Base-by-base conservation (phyloP, 1,140 invertebrate species). In the Danaus melanippus region DNA sequence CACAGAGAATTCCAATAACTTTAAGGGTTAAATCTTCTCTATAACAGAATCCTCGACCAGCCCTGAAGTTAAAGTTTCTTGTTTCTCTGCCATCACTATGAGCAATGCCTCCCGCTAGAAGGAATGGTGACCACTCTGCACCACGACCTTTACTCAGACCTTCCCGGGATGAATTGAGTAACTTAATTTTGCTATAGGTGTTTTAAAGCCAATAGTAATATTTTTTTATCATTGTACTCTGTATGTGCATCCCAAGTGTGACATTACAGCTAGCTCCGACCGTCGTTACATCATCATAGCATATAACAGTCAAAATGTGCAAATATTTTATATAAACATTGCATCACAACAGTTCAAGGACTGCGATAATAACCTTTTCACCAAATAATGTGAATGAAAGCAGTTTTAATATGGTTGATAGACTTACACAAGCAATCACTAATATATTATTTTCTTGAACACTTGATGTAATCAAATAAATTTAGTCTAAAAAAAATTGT, bases 81-180 rank as follows among this genome's bases (percentile, higher is more conserved):
- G 82, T 79, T 59, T 69, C 71, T 73, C 72, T 63, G 68, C 70
- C 77, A 64, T 71, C 66, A 67, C 67, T 75, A 11, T 78, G n/a
- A 48, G 71, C 75, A 53, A 73, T 65, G 76, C 71, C 67, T 71
- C 78, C 83, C 41, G 56, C 81, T 85, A 69, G 81, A 77, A 76
- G 70, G 73, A 79, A 56, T 46, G 12, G 52, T 66, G 50, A 66
- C 62, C 54, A 66, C 62, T 50, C 42, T n/a, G 46, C 58, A 74
- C 70, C 62, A 48, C 11, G 68, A 79, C 81, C 84, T 74, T 78
- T 77, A 72, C 86, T 88, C 84, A 86, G 86, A 87, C 86, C 86
- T 88, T 88, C 84, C 84, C 86, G 82, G 74, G 86, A 79, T 72
- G 61, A 52, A 53, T 44, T 3, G 69, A 78, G 76, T 74, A 83